A percentile compares a stretch with the other conserved stretches of the same genome.
Evolutionary conservation across 2,888 invertebrate species (phyloP).

Genomic region (Nipponacmea schrenckii): DNA sequence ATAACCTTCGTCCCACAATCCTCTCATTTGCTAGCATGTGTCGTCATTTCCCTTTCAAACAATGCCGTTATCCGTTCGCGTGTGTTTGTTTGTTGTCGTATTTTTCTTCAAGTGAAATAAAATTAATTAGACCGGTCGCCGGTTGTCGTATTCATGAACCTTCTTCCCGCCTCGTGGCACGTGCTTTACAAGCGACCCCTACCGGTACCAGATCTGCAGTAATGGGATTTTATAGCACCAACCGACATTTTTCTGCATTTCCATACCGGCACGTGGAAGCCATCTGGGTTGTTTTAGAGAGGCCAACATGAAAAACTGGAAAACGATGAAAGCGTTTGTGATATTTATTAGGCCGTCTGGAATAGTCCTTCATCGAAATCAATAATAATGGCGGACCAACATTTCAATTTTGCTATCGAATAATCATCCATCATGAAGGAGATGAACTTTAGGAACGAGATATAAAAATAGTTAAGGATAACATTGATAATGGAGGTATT

Average conservation of each 20-base stretch:
- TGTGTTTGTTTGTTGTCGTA: slow-evolving; percentile 7
- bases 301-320: too few species aligned
- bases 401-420: too few species aligned
- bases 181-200: not conserved
- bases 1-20: not conserved
- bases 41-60: not conserved
- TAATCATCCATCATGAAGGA: too few species aligned
- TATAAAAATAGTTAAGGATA: too few species aligned
- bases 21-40: not conserved
- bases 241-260: not conserved
- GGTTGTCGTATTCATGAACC: not conserved
- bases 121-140: not conserved
- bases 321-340: too few species aligned
- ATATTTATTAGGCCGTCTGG: too few species aligned
- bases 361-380: too few species aligned
- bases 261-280: not conserved
- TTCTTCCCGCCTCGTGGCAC: not conserved
- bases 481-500: too few species aligned
- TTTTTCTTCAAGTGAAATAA: not conserved
- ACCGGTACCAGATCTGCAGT: not conserved
- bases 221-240: not conserved
- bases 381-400: too few species aligned
- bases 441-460: too few species aligned
- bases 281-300: not conserved
- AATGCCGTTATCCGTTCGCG: slow-evolving; percentile 4